These are phyloP conservation scores for Alviniconcha strummeri DNA, from an alignment of 2,888 invertebrate species.

Conservation along the genomic window DNA sequence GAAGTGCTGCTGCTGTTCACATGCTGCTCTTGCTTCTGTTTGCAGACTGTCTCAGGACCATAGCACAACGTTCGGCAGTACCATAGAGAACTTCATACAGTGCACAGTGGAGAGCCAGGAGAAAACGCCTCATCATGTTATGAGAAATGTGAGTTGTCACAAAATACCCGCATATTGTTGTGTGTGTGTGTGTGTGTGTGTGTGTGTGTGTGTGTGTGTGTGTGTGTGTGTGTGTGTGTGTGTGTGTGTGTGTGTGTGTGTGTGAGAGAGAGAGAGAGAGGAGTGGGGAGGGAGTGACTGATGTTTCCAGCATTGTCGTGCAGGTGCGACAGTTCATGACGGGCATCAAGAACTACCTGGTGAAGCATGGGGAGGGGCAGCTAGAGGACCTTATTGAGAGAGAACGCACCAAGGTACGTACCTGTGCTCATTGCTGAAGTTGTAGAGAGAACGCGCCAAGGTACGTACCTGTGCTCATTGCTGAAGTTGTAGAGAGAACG, in stretches of 20 bases:
- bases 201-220: slow-evolving; percentile 1
- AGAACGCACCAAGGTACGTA: slow-evolving; percentile 84
- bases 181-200: slow-evolving; percentile 6
- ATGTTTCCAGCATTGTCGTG: slow-evolving; percentile 14
- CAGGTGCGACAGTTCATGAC: slow-evolving; percentile 95
- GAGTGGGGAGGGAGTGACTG: too few species aligned
- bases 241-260: not conserved
- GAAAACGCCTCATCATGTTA: slow-evolving; percentile 86
- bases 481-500: too few species aligned
- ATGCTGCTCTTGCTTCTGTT: not conserved
- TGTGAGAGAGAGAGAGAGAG: not conserved
- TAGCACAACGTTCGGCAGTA: slow-evolving; percentile 92
- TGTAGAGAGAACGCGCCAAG: too few species aligned
- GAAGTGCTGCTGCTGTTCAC: too few species aligned
- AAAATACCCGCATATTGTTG: not conserved
- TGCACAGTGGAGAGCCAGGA: slow-evolving; percentile 94
- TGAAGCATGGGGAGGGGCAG: slow-evolving; percentile 95
- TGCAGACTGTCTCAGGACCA: slow-evolving; percentile 69
- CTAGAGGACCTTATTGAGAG: slow-evolving; percentile 93
- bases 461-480: too few species aligned
- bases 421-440: too few species aligned
- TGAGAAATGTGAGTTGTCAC: slow-evolving; percentile 73
- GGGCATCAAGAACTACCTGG: slow-evolving; percentile 97
- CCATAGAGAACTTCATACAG: slow-evolving; percentile 93
- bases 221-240: not conserved